Evolutionary conservation across 2,888 invertebrate genomes (phyloP), one percentile per base, ranked within the genome.

Genomic region (Hypolimnas misippus): DNA sequence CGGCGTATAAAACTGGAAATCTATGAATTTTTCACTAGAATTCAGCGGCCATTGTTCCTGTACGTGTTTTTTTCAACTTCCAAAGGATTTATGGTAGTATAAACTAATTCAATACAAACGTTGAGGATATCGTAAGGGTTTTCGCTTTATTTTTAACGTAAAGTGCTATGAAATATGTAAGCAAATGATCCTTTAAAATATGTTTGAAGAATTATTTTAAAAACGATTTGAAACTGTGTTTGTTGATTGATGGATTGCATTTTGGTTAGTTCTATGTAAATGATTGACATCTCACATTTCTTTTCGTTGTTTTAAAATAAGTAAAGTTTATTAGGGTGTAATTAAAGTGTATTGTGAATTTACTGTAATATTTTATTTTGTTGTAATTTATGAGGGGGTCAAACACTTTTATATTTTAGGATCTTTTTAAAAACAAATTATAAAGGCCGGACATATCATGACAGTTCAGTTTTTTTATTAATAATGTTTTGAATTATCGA

Each of bases 11-110:
- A 68, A 65, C 40, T 66, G 60, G 40, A 59, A 62, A 60, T 62
- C 56, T 69, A 68, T 69, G 68, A 68, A 63, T 68, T 68, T 70
- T 70, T 65, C 63, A 68, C 62, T 65, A 52, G 59, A 65, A 63
- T 63, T 55, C 63, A 44, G 31, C 63, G 51, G 57, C 62, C 52
- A 63, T 68, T 68, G 69, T 70, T 66, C 51, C 46, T 60, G 53
- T 51, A 63, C 63, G 66, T 65, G 62, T 54, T 61, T 66, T 63
- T 65, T 65, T 57, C 55, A 21, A 56, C 25, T 54, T 56, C 14
- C 58, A 14, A n/a, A 17, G 58, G 61, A 58, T 62, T 58, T 61
- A 57, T 62, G 52, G 50, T 12, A 25, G 56, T 55, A 56, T 61
- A 49, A 61, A 61, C 61, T 64, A 64, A 66, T 66, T 60, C 44